Base-by-base conservation (phyloP, 2,888 invertebrate genomes). In the Morpho achilles region DNA sequence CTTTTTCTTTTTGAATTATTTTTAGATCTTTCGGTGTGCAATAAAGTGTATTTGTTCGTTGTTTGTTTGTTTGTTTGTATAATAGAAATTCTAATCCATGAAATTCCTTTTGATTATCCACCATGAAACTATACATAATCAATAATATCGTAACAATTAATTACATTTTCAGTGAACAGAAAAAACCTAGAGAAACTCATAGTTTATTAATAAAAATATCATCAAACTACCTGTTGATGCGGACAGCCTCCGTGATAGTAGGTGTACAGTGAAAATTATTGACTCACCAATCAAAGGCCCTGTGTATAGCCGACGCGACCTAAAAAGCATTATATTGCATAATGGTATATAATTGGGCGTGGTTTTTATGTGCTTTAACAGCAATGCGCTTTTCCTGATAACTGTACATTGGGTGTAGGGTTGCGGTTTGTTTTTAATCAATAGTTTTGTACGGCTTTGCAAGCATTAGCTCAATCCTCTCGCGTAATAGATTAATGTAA, bases 261-360 rank as follows among this genome's bases (percentile, higher is more conserved):
- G 62, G 67, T 65, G 61, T 65, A 65, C 64, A 60, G 67, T 62
- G 62, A 64, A 66, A 67, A 68, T 68, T 65, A 68, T 65, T 68
- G 67, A 67, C 60, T 65, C 65, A 57, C 67, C 67, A 65, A 68
- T 68, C 64, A 67, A 67, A 67, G 63, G 65, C 62, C 58, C 59
- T 63, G 62, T 61, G 62, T 60, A 66, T 63, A 58, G 59, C 61
- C 53, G 40, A 57, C 57, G 59, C 59, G 61, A 61, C 62, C 64
- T 64, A 61, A 61, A 62, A 59, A 66, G 62, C 57, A 66, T 62
- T 62, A 64, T 58, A 59, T 63, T 62, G 60, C 58, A 62, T 64
- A 59, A 62, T 61, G 47, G 60, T 62, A 62, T 47, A 60, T 64
- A 61, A 64, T 64, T 59, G 66, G 64, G 64, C 64, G 66, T 55